Percentiles rank a stretch among this genome's conserved stretches.
Conservation (phyloP, 2,888 invertebrate species). For the Melipona bicolor region DNA sequence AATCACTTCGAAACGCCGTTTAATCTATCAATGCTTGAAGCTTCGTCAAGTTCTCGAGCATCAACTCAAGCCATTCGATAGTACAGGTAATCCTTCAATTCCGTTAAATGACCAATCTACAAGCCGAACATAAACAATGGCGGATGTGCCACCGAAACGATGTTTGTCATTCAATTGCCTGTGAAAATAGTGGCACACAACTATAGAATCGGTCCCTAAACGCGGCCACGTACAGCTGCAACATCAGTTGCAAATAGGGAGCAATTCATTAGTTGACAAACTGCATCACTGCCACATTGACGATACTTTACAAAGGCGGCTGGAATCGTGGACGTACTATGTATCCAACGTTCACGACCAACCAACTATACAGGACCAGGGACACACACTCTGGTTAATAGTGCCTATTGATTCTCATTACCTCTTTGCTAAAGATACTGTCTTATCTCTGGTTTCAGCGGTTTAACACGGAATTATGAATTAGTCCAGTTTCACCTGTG, state of each 20-base stretch:
- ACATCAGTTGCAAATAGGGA: slow-evolving; percentile 21
- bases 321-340: not conserved
- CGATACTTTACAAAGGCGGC: slow-evolving; percentile 12
- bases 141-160: slow-evolving; percentile 9
- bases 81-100: not conserved
- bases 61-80: not conserved
- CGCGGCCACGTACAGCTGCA: not conserved
- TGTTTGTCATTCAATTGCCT: slow-evolving; percentile 30
- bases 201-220: slow-evolving; percentile 14
- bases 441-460: not conserved
- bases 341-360: slow-evolving; percentile 8
- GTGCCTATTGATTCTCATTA: not conserved
- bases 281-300: slow-evolving; percentile 14
- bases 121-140: slow-evolving; percentile 3
- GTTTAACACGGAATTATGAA: not conserved
- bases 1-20: not conserved
- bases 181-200: not conserved
- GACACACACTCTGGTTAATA: not conserved
- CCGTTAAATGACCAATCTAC: not conserved
- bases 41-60: not conserved
- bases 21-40: not conserved
- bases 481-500: no score
- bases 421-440: not conserved
- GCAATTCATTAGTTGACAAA: slow-evolving; percentile 29
- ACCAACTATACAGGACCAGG: not conserved